phyloP scores from a whole-genome alignment of 2,888 invertebrate genomes.

The Rhorus exstirpatorius region DNA sequence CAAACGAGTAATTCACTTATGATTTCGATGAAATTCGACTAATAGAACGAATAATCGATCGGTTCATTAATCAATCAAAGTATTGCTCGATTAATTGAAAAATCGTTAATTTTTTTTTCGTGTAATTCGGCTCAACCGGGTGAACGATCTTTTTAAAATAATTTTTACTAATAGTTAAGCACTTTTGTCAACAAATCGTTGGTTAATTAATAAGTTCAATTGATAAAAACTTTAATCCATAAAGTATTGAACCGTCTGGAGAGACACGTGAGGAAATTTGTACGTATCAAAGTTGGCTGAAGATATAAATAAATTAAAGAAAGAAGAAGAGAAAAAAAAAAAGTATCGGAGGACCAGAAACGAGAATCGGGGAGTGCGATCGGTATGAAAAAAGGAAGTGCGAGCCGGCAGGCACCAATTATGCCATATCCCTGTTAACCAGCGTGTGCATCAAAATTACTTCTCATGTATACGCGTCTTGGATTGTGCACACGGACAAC shows the following conservation, averaged over 20 bases:
- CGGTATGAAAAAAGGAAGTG: conserved; percentile 72
- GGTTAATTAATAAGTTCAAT: too few species aligned
- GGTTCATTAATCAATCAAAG: background rate
- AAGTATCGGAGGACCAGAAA: conserved; percentile 12
- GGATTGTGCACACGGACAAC: conserved; percentile 70
- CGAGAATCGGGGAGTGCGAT: conserved; percentile 49
- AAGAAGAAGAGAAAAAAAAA: conserved; percentile 4
- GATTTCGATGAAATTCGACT: conserved; percentile 7
- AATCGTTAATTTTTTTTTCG: background rate
- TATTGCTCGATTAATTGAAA: background rate
- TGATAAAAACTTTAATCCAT: too few species aligned
- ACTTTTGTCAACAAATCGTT: conserved; percentile 54
- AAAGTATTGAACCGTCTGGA: too few species aligned
- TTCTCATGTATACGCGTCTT: conserved; percentile 75
- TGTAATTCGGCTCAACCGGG: conserved; percentile 1
- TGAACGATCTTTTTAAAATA: conserved; percentile 37
- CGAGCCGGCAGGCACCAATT: conserved; percentile 73
- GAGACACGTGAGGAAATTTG: too few species aligned
- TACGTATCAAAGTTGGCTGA: too few species aligned
- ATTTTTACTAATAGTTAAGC: conserved; percentile 31
- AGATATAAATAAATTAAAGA: background rate
- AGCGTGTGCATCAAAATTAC: conserved; percentile 82
- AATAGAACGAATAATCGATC: background rate
- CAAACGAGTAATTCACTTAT: background rate
- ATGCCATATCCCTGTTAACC: conserved; percentile 80